phyloP scores from a whole-genome alignment of 2,797 vertebrate genomes.

The Ataeniobius toweri region DNA sequence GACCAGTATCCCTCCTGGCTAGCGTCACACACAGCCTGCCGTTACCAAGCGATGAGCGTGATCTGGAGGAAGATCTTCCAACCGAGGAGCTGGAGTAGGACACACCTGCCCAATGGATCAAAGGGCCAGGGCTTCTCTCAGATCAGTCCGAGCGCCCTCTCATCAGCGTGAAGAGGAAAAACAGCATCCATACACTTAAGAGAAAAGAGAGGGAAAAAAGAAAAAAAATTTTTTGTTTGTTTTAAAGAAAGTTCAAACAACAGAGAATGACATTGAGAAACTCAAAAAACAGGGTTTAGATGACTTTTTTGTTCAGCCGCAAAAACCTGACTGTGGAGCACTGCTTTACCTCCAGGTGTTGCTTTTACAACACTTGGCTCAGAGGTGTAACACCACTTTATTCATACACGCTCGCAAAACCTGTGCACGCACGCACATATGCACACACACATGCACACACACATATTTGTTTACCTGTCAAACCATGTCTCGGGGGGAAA shows the following conservation, averaged over 20 bases:
- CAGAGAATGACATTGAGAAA: constrained; percentile 74
- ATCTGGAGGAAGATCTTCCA: constrained; percentile 94
- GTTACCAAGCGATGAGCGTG: constrained; percentile 89
- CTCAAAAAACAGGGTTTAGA: constrained; percentile 83
- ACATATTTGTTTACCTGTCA: constrained; percentile 44
- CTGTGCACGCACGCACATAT: constrained; percentile 23
- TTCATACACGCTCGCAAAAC: constrained; percentile 50
- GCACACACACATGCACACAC: constrained; percentile 42
- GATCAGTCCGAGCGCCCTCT: constrained; percentile 54
- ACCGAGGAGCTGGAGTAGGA: constrained; percentile 88
- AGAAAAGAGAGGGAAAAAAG: constrained; percentile 69
- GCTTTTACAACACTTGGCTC: constrained; percentile 61
- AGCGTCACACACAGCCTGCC: constrained; percentile 88
- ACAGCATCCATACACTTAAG: constrained; percentile 71
- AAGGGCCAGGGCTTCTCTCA: constrained; percentile 59
- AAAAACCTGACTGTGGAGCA: constrained; percentile 76
- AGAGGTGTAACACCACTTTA: constrained; percentile 69
- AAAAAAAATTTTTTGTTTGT: constrained; percentile 59
- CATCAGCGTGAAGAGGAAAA: constrained; percentile 58
- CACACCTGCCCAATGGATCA: constrained; percentile 18
- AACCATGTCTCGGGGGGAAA: constrained; percentile 28
- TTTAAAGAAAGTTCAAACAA: constrained; percentile 75
- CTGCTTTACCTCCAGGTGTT: constrained; percentile 69
- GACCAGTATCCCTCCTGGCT: constrained; percentile 88
- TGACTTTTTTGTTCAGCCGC: constrained; percentile 76